phyloP scores from a whole-genome alignment of 2,113 vertebrate species.

The Mixornis gularis region DNA sequence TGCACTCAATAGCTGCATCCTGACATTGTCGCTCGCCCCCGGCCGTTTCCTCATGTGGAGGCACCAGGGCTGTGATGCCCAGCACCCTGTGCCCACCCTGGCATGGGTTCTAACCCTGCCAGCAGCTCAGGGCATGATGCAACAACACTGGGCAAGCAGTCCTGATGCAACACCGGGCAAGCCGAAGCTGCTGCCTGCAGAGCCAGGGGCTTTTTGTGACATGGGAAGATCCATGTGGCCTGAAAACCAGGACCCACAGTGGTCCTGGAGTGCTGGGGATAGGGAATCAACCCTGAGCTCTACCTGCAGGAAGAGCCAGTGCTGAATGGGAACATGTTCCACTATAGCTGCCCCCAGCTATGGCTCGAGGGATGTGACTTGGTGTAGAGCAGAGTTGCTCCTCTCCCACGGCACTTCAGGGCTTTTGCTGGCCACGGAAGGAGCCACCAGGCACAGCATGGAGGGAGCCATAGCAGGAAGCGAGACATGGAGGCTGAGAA shows the following conservation, averaged over 20 bases:
- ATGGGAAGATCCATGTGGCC: fast-evolving
- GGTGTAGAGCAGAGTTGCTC: background rate
- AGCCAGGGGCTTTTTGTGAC: background rate
- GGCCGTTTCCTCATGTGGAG: constrained; percentile 32
- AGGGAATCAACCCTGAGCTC: background rate
- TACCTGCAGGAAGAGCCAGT: background rate
- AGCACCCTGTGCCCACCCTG: background rate
- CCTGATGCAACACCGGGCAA: fast-evolving
- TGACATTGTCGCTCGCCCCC: constrained; percentile 67
- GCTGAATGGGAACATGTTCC: fast-evolving
- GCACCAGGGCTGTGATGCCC: fast-evolving
- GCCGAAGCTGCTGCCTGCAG: background rate
- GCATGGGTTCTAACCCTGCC: background rate
- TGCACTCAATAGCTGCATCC: constrained; percentile 71
- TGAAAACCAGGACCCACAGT: background rate
- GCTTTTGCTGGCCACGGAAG: background rate
- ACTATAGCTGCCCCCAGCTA: background rate
- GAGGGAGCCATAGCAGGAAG: background rate
- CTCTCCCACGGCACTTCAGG: background rate
- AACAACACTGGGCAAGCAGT: too few species aligned
- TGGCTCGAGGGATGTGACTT: background rate
- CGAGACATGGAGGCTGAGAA: background rate
- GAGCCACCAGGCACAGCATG: fast-evolving
- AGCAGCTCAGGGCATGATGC: background rate
- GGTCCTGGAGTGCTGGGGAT: background rate